Evolutionary conservation across 64 coral and sea anemone species (phyloP).

Genomic region (Hydrozoanthus tunicans): DNA sequence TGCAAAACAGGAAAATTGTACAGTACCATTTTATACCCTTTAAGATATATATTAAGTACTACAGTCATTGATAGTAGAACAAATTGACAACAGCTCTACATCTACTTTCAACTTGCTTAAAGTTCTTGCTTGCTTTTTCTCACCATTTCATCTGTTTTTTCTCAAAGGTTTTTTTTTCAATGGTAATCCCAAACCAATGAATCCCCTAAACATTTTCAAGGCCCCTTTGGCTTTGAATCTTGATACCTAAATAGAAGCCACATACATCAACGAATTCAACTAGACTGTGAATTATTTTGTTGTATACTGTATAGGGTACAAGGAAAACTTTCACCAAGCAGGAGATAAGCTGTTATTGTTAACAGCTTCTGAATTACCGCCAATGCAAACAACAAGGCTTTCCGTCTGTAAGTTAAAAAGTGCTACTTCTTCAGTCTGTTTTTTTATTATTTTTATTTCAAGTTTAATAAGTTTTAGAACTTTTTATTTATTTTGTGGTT

Average conservation of each 20-base stretch:
- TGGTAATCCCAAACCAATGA: too few species aligned
- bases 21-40: too few species aligned
- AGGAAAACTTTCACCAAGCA: slow-evolving; percentile 54
- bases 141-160: too few species aligned
- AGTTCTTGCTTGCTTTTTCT: too few species aligned
- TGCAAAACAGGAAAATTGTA: too few species aligned
- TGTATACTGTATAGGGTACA: slow-evolving; percentile 66
- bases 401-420: slow-evolving; percentile 54
- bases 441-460: neutral
- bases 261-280: too few species aligned
- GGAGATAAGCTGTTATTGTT: slow-evolving; percentile 77
- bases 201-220: too few species aligned
- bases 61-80: too few species aligned
- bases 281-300: neutral
- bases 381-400: slow-evolving; percentile 88
- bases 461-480: neutral
- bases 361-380: slow-evolving; percentile 67
- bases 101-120: too few species aligned
- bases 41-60: too few species aligned
- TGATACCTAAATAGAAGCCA: neutral
- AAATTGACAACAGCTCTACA: too few species aligned
- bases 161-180: too few species aligned
- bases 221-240: neutral
- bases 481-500: neutral
- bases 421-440: neutral